A percentile compares a stretch with the other conserved stretches of the same genome.
Evolutionary conservation across 2,113 vertebrate species (phyloP).

Genomic region (Smithornis capensis): DNA sequence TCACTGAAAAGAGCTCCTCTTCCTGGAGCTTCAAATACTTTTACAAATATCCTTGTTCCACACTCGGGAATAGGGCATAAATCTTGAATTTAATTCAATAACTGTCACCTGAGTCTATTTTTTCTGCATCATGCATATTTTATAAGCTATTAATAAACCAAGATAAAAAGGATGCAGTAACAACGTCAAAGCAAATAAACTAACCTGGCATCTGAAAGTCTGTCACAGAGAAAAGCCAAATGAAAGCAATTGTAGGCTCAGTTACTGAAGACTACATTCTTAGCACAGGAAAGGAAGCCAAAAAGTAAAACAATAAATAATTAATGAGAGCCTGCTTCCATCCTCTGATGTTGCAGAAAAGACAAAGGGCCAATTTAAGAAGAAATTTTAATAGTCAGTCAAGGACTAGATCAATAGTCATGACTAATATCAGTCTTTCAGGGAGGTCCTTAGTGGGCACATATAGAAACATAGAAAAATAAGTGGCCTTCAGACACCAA

Average conservation of each 20-base stretch:
- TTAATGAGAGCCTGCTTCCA: neutral
- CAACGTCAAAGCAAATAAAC: conserved; percentile 20
- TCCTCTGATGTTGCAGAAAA: neutral
- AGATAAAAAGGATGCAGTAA: conserved; percentile 6
- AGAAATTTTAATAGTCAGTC: neutral
- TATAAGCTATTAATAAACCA: conserved; percentile 21
- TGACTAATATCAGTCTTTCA: accelerated
- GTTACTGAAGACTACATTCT: neutral
- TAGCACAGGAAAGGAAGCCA: neutral
- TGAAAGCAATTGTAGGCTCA: neutral
- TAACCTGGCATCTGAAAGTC: neutral
- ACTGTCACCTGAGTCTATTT: neutral
- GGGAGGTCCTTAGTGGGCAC: neutral
- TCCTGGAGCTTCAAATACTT: neutral
- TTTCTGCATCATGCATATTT: neutral
- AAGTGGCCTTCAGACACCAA: neutral
- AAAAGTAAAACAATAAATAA: conserved; percentile 8
- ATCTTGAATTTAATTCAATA: neutral
- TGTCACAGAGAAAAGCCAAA: neutral
- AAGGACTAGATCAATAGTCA: neutral
- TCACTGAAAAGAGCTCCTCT: neutral
- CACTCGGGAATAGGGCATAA: neutral
- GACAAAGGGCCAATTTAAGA: neutral
- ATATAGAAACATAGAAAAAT: neutral
- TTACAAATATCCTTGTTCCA: neutral